Base-by-base conservation (phyloP, 1,140 invertebrate genomes). In the Penaeus japonicus region DNA sequence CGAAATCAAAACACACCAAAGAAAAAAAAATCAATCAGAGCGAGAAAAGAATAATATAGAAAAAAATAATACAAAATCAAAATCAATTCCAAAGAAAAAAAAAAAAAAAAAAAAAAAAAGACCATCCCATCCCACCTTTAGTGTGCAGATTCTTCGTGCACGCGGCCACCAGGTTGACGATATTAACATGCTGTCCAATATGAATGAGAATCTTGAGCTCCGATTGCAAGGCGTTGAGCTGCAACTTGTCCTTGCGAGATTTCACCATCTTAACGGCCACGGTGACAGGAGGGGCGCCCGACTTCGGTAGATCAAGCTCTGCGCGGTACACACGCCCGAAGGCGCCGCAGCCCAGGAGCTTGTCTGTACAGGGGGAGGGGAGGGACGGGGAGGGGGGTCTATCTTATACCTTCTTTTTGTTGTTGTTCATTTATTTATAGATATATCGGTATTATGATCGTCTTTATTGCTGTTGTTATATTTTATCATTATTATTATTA, bases 291-390 rank as follows among this genome's bases (percentile, higher is more conserved):
- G 94, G 93, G 92, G 96, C 95, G 80, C 81, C 32, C 55, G 84
- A 35, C 2, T 10, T 10, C 47, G 57, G 39, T 30, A 70, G 79
- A 95, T 84, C 85, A n/a, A 17, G 94, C 94, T 55, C 95, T 0
- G 96, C 98, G 94, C 98, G 97, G 92, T 97, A 95, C 0, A 99
- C 98, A 15, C 97, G 95, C 27, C 97, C 97, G 93, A 98, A 99
- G 3, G 97, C 97, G 65, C 97, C 97, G 57, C 96, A 95, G 22
- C 98, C 97, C 30, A 99, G 93, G 92, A 96, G 95, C 92, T 96
- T 96, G 7, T 93, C 96, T 97, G 90, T 7, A 15, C 47, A 47
- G 47, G 47, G 0, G 47, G 47, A 7, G 47, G 47, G 47, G 5
- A 12, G 15, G n/a, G n/a, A n/a, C n/a, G n/a, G n/a, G n/a, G n/a